Evolutionary conservation across 2,888 invertebrate genomes (phyloP).

Genomic region (Capitulum mitella): DNA sequence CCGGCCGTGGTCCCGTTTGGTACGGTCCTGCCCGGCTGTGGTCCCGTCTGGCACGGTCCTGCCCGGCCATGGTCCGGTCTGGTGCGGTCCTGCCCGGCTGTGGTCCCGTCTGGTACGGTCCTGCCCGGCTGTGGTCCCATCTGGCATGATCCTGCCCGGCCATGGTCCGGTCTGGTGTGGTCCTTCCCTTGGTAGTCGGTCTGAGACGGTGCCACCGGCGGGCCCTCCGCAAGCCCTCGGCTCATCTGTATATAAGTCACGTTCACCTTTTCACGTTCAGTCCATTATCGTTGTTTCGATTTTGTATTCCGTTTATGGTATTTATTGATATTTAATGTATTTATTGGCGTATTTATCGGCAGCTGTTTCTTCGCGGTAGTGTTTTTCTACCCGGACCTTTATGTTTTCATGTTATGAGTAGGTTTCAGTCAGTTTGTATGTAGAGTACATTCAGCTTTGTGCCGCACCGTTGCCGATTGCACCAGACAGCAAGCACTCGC

Average conservation of each 20-base stretch:
- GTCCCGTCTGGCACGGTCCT: not conserved
- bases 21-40: too few species aligned
- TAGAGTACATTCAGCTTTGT: too few species aligned
- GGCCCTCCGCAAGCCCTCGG: not conserved
- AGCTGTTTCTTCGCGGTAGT: not conserved
- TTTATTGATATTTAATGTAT: not conserved
- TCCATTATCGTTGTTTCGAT: not conserved
- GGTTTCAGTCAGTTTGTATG: too few species aligned
- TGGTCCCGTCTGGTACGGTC: not conserved
- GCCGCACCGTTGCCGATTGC: too few species aligned
- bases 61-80: too few species aligned
- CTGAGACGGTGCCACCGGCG: not conserved
- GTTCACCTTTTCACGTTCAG: not conserved
- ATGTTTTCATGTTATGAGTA: too few species aligned
- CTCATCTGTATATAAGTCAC: not conserved
- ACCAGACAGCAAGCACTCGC: too few species aligned
- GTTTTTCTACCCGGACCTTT: too few species aligned
- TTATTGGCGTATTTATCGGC: not conserved
- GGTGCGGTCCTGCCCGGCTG: not conserved
- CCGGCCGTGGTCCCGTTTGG: too few species aligned
- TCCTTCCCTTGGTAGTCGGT: not conserved
- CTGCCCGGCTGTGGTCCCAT: too few species aligned
- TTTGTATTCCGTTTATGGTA: constrained; percentile 6
- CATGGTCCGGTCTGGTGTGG: not conserved
- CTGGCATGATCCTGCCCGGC: too few species aligned